Conservation (phyloP, 2,888 invertebrate genomes). For the Sylvicola fuscatus region DNA sequence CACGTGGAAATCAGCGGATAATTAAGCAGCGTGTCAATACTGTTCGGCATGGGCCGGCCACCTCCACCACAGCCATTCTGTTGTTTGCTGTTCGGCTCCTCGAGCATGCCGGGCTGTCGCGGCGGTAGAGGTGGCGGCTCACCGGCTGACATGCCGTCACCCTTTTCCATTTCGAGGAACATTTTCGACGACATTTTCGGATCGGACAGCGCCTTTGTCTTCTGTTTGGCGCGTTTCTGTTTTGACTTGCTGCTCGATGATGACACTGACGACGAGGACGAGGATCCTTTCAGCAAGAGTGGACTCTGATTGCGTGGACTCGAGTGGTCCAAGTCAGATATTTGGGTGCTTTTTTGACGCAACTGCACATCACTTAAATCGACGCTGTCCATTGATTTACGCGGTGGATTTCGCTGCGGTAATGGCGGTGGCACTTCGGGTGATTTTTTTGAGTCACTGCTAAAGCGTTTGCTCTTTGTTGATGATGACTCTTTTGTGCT, state of each 20-base stretch:
- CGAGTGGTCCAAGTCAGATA: slow-evolving; percentile 23
- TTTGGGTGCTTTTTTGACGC: slow-evolving; percentile 12
- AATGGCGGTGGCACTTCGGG: slow-evolving; percentile 31
- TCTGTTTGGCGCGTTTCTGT: slow-evolving; percentile 18
- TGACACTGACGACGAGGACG: not conserved
- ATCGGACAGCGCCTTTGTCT: slow-evolving; percentile 25
- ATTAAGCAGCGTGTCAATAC: slow-evolving; percentile 21
- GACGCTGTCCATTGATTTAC: slow-evolving; percentile 10
- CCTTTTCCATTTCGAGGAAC: slow-evolving; percentile 24
- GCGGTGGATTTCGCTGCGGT: slow-evolving; percentile 29
- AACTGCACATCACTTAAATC: slow-evolving; percentile 7
- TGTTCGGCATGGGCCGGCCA: slow-evolving; percentile 19
- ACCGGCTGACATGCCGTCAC: slow-evolving; percentile 17
- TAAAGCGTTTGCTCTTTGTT: slow-evolving; percentile 32
- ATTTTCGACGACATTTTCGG: slow-evolving; percentile 27
- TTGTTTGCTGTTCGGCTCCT: slow-evolving; percentile 14
- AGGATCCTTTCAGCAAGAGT: slow-evolving; percentile 7
- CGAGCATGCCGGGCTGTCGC: slow-evolving; percentile 28
- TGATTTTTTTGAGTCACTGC: slow-evolving; percentile 28
- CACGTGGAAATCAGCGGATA: slow-evolving; percentile 26
- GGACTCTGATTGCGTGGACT: slow-evolving; percentile 5
- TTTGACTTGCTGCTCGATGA: slow-evolving; percentile 7
- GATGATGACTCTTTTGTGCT: slow-evolving; percentile 1
- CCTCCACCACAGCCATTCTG: not conserved
- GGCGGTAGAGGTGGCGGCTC: slow-evolving; percentile 38